Base-by-base conservation (phyloP, 2,797 vertebrate species). In the Dendrocincla tyrannina region DNA sequence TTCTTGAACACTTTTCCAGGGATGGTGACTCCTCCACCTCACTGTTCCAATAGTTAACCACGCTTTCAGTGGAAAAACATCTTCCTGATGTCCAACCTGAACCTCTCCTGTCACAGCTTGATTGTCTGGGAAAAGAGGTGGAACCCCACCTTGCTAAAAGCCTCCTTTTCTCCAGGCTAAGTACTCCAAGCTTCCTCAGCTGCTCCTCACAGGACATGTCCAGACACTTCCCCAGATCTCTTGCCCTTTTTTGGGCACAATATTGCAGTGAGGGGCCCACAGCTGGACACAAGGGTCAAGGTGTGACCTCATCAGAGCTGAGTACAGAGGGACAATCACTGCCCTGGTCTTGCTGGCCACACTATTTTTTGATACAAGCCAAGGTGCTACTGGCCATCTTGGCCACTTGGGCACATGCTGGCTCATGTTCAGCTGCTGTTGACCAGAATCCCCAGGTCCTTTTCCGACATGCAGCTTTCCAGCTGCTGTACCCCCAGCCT, bases 321-420 rank as follows among this genome's bases (percentile, higher is more conserved):
- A 58, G 50, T 18, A 32, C 37, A 39, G 19, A 52, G 37, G 50
- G 66, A 46, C n/a, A 58, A 3, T 19, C 58, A 13, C 5, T 0
- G 1, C 20, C 28, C 17, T 19, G 24, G 1, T 46, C n/a, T 52
- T 58, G 52, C 37, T 72, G 58, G 7, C 20, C 58, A 46, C 66
- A 13, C 14, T 7, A 0, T 1, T 9, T 11, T 11, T 22, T 84
- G 44, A 16, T 15, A 77, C 64, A 46, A 10, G 11, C 4, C 58
- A 89, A 10, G 2, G 39, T 4, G 11, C 9, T 55, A 28, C 9
- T 0, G 0, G 1, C 7, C 41, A 28, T 5, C 33, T 42, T 62
- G 25, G 19, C 27, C 56, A 69, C 4, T 28, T 16, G 17, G 33
- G 10, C 39, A 53, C 17, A 18, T 0, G 0, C 13, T 0, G 0